These are phyloP conservation scores for Lineus longissimus DNA, from an alignment of 1,140 invertebrate species.

Conservation along the genomic window DNA sequence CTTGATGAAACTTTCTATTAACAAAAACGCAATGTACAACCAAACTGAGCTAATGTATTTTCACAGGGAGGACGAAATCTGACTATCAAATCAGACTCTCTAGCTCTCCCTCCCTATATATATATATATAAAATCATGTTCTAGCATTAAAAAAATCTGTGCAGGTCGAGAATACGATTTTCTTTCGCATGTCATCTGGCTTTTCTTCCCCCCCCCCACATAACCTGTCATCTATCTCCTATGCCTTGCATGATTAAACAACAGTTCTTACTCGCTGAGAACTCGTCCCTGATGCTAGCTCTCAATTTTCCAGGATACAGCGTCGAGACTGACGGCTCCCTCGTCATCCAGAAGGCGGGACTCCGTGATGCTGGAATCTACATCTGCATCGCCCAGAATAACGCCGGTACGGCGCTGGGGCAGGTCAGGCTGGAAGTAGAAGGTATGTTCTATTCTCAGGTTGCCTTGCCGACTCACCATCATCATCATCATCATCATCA, in stretches of 20 bases:
- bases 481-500: not conserved
- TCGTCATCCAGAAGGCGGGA: constrained; percentile 27
- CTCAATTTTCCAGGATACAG: constrained; percentile 24
- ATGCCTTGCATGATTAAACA: not conserved
- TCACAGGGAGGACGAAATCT: no score
- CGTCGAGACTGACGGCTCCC: constrained; percentile 38
- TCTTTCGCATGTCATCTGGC: no score
- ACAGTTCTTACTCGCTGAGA: not conserved
- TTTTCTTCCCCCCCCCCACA: no score
- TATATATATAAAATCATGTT: no score
- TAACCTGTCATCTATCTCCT: no score
- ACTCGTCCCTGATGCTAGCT: not conserved
- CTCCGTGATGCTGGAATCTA: constrained; percentile 40
- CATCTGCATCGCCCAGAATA: constrained; percentile 50
- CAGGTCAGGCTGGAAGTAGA: constrained; percentile 40
- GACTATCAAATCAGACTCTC: no score
- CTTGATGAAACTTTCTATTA: not conserved
- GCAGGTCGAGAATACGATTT: no score
- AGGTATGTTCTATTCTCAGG: constrained; percentile 29
- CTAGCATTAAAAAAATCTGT: no score
- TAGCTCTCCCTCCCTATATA: no score
- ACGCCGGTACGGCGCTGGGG: constrained; percentile 42
- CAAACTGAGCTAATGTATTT: no score
- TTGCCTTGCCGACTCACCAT: not conserved
- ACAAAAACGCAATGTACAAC: no score